Conservation (phyloP, 1,140 invertebrate genomes). For the Drosophila nasuta region DNA sequence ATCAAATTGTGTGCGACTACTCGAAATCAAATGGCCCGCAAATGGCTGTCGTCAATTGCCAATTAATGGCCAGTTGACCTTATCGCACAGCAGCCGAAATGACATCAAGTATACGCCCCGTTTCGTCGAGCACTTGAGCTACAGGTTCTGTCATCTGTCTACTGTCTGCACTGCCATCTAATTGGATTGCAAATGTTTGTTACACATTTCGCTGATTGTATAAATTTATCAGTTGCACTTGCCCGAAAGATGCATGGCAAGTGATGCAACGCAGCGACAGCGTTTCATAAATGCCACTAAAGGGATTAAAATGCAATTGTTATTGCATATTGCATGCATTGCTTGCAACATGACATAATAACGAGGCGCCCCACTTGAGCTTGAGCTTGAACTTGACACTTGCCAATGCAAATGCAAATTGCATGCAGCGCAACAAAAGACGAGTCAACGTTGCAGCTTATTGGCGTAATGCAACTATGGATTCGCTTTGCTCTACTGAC, state of each 20-base stretch:
- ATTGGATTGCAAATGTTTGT: constrained; percentile 70
- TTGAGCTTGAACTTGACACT: constrained; percentile 70
- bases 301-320: constrained; percentile 47
- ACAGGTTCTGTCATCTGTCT: constrained; percentile 6
- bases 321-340: constrained; percentile 38
- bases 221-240: constrained; percentile 55
- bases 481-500: background rate
- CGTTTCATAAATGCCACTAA: constrained; percentile 41
- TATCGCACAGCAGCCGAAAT: constrained; percentile 46
- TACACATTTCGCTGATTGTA: constrained; percentile 45
- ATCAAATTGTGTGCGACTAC: constrained; percentile 67
- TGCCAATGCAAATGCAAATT: constrained; percentile 32
- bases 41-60: constrained; percentile 81
- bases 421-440: background rate
- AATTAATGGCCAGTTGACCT: constrained; percentile 75
- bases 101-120: constrained; percentile 66
- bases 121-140: constrained; percentile 15
- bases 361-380: constrained; percentile 61
- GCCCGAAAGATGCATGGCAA: background rate
- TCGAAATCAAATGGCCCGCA: constrained; percentile 59
- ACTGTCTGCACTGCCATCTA: constrained; percentile 27
- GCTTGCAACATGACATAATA: constrained; percentile 41
- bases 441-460: background rate
- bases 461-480: constrained; percentile 11
- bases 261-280: constrained; percentile 23